Evolutionary conservation across 2,113 vertebrate genomes (phyloP).

Genomic region (Phaethon lepturus): DNA sequence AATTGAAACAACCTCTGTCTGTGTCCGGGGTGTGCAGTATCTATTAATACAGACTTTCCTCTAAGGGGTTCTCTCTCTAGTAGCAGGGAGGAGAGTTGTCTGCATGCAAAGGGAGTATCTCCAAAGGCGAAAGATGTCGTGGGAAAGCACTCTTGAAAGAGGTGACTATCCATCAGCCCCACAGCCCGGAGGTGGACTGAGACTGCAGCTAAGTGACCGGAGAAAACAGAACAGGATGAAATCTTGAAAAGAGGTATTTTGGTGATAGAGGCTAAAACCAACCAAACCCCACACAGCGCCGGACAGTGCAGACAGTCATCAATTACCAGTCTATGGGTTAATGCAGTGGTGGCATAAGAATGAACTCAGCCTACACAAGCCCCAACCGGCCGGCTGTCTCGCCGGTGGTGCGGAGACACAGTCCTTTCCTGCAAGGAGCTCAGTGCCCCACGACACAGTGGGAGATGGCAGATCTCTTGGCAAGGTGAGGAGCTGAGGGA

Average conservation of each 20-base stretch:
- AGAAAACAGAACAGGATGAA: background rate
- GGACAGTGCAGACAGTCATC: background rate
- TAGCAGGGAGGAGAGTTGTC: background rate
- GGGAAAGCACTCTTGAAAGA: background rate
- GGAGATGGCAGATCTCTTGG: background rate
- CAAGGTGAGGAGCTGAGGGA: background rate
- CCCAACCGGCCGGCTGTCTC: accelerated
- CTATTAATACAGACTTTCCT: background rate
- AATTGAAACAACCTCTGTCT: slow-evolving; percentile 12
- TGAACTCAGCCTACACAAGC: background rate
- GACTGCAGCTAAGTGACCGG: background rate
- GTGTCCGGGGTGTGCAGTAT: background rate
- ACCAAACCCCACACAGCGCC: background rate
- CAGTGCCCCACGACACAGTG: background rate
- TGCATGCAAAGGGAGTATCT: background rate
- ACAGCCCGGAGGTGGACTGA: background rate
- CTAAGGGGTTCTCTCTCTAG: background rate
- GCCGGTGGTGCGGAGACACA: background rate
- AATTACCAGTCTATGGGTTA: background rate
- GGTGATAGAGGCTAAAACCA: background rate
- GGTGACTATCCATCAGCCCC: background rate
- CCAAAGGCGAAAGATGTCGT: background rate
- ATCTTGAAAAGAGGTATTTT: background rate
- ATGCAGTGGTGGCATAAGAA: background rate
- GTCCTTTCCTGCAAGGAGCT: background rate